Percentiles rank a stretch among this genome's conserved stretches.
phyloP scores from a whole-genome alignment of 2,113 vertebrate genomes.

The Eonycteris spelaea region DNA sequence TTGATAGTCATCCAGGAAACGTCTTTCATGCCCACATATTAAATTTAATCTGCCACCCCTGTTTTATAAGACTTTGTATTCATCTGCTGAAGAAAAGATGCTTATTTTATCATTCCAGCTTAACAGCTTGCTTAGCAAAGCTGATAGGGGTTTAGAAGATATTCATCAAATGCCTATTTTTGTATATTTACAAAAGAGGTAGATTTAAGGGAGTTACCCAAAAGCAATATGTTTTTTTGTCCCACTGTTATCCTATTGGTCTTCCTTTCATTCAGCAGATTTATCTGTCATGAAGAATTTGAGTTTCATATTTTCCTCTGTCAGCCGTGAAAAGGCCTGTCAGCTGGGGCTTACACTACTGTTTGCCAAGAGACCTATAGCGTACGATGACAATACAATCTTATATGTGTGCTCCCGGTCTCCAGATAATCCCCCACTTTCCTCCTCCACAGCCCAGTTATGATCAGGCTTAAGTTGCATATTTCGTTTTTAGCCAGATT shows the following conservation, averaged over 20 bases:
- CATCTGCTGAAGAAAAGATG: constrained; percentile 75
- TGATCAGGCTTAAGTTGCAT: constrained; percentile 98
- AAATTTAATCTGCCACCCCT: constrained; percentile 89
- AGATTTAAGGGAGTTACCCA: constrained; percentile 70
- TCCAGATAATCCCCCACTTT: constrained; percentile 93
- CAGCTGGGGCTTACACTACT: constrained; percentile 94
- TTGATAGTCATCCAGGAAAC: constrained; percentile 89
- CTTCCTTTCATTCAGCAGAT: constrained; percentile 88
- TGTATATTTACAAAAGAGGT: constrained; percentile 70
- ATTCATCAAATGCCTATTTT: constrained; percentile 73
- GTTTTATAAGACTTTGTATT: constrained; percentile 76
- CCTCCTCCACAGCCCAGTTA: constrained; percentile 89
- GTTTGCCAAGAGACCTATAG: constrained; percentile 93
- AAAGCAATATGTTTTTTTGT: constrained; percentile 36
- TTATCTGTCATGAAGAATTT: constrained; percentile 98
- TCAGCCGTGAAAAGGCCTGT: constrained; percentile 97
- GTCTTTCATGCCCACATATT: constrained; percentile 92
- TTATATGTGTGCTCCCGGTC: constrained; percentile 90
- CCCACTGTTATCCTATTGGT: constrained; percentile 72
- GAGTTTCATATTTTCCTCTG: constrained; percentile 97
- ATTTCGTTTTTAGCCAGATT: constrained; percentile 95
- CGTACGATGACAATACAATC: constrained; percentile 92
- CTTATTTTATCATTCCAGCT: constrained; percentile 63
- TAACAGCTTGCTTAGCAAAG: constrained; percentile 74
- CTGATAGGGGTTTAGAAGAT: constrained; percentile 72